phyloP scores from a whole-genome alignment of 2,113 vertebrate genomes.

The Calidris pygmaea region DNA sequence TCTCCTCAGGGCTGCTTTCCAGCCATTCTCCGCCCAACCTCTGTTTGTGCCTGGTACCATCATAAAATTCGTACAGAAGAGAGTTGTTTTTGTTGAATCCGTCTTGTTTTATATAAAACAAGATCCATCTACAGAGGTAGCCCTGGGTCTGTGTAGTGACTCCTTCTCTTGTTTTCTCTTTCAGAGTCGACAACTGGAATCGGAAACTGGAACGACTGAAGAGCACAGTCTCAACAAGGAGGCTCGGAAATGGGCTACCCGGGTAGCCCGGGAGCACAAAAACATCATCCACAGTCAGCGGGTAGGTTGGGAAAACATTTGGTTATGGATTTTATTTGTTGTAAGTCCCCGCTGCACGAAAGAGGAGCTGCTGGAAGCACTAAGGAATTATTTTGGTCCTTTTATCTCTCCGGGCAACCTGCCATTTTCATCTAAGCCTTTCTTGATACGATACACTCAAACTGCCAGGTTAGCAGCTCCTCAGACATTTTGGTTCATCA shows the following conservation, averaged over 20 bases:
- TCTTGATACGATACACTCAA: too few species aligned
- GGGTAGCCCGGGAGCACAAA: slow-evolving; percentile 94
- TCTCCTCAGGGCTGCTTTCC: too few species aligned
- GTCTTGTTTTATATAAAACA: neutral
- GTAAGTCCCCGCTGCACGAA: too few species aligned
- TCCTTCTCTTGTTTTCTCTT: neutral
- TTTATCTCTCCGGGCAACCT: too few species aligned
- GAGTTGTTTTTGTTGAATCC: neutral
- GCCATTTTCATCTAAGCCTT: too few species aligned
- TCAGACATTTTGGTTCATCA: too few species aligned
- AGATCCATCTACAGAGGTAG: neutral
- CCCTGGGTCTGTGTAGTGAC: fast-evolving
- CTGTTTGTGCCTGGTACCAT: neutral
- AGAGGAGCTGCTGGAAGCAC: too few species aligned
- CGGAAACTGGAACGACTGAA: slow-evolving; percentile 92
- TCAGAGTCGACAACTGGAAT: slow-evolving; percentile 94
- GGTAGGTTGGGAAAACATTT: slow-evolving; percentile 66
- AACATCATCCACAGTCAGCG: slow-evolving; percentile 91
- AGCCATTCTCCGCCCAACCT: too few species aligned
- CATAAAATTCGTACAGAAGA: neutral
- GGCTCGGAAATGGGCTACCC: slow-evolving; percentile 95
- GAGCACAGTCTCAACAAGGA: slow-evolving; percentile 99
- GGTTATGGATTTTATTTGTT: too few species aligned
- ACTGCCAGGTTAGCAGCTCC: too few species aligned
- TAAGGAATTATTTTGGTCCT: too few species aligned